These are phyloP conservation scores for Sporophila hypoxantha DNA, from an alignment of 2,113 vertebrate genomes.

Conservation along the genomic window DNA sequence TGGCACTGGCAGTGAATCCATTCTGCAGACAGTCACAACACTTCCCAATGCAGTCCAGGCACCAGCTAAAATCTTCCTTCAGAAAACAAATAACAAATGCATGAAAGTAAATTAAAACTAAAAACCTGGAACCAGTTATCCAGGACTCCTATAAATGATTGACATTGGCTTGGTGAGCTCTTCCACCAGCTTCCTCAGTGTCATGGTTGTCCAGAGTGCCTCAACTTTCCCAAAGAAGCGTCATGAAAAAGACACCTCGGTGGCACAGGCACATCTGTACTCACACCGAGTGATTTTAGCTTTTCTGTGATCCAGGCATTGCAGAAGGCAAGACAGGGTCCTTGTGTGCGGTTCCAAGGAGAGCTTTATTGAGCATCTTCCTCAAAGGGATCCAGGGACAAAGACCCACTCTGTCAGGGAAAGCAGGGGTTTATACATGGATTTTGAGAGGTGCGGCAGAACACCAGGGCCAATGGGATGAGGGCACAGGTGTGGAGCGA, in stretches of 20 bases:
- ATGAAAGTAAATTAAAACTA: background rate
- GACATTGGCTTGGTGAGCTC: background rate
- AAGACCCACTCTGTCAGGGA: background rate
- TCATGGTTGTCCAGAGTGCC: background rate
- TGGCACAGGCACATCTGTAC: background rate
- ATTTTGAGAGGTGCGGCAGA: background rate
- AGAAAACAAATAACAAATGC: background rate
- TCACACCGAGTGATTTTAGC: background rate
- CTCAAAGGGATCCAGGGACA: background rate
- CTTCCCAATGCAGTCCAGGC: background rate
- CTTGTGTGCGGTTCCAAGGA: background rate
- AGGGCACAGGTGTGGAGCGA: background rate
- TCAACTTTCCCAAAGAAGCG: background rate
- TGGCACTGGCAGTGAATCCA: background rate
- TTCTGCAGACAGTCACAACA: background rate
- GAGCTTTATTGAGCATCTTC: background rate
- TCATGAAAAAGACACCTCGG: background rate
- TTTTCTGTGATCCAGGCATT: background rate
- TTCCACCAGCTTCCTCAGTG: background rate
- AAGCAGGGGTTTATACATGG: background rate
- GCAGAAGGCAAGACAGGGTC: background rate
- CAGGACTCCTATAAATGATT: background rate
- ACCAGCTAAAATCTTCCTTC: background rate
- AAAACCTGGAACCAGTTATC: background rate
- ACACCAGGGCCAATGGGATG: background rate